A percentile compares a stretch with the other conserved stretches of the same genome.
Evolutionary conservation across 2,797 vertebrate species (phyloP).

Genomic region (Chaetodon trifasciatus): DNA sequence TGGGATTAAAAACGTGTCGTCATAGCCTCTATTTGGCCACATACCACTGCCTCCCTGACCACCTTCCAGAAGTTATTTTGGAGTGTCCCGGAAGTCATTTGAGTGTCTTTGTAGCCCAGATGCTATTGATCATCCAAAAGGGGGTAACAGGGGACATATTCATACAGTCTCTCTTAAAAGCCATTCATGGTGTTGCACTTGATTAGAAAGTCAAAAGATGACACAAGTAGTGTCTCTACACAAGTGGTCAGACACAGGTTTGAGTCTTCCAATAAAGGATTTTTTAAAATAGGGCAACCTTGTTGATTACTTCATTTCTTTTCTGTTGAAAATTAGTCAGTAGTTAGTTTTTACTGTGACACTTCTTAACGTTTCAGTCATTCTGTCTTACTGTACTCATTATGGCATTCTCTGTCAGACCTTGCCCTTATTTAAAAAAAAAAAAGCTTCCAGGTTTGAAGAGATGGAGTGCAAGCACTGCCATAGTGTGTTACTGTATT

Average conservation of each 20-base stretch:
- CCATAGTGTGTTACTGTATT: conserved; percentile 39
- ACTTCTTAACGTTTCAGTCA: conserved; percentile 6
- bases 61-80: neutral
- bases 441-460: conserved; percentile 4
- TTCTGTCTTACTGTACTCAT: neutral
- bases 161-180: neutral
- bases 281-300: neutral
- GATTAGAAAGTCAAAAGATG: neutral
- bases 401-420: neutral
- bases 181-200: neutral
- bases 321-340: neutral
- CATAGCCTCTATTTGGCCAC: no score
- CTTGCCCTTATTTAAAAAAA: conserved; percentile 16
- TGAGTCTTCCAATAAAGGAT: neutral
- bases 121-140: neutral
- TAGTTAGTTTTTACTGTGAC: neutral
- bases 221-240: neutral
- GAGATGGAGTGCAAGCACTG: conserved; percentile 8
- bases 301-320: neutral
- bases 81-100: neutral
- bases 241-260: neutral
- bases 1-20: no score
- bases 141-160: neutral
- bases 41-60: neutral
- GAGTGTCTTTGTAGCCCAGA: neutral